Conservation (phyloP, 2,797 vertebrate genomes). For the Poeciliopsis infans region DNA sequence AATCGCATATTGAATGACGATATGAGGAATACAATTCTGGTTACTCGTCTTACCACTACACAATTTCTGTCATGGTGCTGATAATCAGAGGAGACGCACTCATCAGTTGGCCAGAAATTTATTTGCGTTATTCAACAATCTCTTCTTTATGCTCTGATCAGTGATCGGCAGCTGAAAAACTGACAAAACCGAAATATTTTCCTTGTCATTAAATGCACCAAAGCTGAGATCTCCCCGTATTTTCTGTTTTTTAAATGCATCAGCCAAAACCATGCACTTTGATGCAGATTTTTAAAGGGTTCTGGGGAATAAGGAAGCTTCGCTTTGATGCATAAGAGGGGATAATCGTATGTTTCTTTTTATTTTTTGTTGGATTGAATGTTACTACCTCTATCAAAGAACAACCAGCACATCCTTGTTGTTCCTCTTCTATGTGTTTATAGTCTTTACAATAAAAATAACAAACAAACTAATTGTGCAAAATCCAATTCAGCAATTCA, state of each 20-base stretch:
- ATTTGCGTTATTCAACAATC: background rate
- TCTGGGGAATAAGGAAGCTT: background rate
- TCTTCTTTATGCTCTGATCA: background rate
- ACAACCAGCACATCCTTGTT: background rate
- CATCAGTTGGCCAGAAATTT: background rate
- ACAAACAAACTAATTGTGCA: background rate
- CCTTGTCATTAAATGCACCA: background rate
- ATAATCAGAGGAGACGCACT: background rate
- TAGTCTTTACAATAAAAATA: background rate
- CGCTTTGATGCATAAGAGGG: background rate
- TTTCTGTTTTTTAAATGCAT: background rate
- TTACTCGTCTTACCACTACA: background rate
- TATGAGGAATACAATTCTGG: background rate
- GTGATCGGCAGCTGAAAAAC: background rate
- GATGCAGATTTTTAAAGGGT: background rate
- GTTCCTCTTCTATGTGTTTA: background rate
- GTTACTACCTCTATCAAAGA: background rate
- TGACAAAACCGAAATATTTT: background rate
- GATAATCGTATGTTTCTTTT: background rate
- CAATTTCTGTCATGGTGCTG: background rate
- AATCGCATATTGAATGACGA: background rate
- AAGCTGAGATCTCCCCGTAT: background rate
- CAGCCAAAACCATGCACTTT: background rate
- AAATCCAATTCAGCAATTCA: background rate
- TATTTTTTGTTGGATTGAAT: background rate